phyloP scores from a whole-genome alignment of 2,113 vertebrate genomes.

The Cyprinodon tularosa region DNA sequence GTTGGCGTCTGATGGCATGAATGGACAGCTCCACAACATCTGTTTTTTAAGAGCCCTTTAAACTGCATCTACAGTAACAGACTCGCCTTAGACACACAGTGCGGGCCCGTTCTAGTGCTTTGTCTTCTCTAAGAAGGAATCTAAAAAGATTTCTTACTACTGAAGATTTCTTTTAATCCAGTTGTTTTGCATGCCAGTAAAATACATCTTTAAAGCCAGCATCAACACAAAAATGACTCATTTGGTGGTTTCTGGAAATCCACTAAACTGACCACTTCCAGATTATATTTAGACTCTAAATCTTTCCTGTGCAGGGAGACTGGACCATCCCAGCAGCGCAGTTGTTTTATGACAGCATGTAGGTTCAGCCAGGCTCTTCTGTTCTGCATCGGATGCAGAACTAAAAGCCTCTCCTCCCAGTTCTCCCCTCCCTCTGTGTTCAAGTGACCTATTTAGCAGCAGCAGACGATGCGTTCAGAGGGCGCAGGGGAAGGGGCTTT shows the following conservation, averaged over 20 bases:
- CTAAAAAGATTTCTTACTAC: not conserved
- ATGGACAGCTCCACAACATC: slow-evolving; percentile 18
- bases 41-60: slow-evolving; percentile 39
- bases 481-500: slow-evolving; percentile 15
- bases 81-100: slow-evolving; percentile 12
- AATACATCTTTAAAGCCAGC: slow-evolving; percentile 17
- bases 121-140: slow-evolving; percentile 3
- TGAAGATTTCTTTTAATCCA: slow-evolving; percentile 9
- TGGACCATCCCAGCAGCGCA: slow-evolving; percentile 12
- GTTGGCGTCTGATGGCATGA: not conserved
- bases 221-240: slow-evolving; percentile 26
- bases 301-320: not conserved
- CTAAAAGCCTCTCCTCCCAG: slow-evolving; percentile 44
- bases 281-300: not conserved
- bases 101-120: slow-evolving; percentile 27
- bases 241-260: not conserved
- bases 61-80: slow-evolving; percentile 23
- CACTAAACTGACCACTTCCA: slow-evolving; percentile 37
- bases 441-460: slow-evolving; percentile 78
- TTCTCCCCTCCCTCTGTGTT: slow-evolving; percentile 54
- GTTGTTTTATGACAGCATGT: not conserved
- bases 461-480: slow-evolving; percentile 49
- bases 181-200: slow-evolving; percentile 50
- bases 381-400: slow-evolving; percentile 36
- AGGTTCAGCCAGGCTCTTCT: slow-evolving; percentile 19